Evolutionary conservation across 2,113 vertebrate species (phyloP), one percentile per base, ranked within the genome.

Genomic region (Rhynchomys soricoides): DNA sequence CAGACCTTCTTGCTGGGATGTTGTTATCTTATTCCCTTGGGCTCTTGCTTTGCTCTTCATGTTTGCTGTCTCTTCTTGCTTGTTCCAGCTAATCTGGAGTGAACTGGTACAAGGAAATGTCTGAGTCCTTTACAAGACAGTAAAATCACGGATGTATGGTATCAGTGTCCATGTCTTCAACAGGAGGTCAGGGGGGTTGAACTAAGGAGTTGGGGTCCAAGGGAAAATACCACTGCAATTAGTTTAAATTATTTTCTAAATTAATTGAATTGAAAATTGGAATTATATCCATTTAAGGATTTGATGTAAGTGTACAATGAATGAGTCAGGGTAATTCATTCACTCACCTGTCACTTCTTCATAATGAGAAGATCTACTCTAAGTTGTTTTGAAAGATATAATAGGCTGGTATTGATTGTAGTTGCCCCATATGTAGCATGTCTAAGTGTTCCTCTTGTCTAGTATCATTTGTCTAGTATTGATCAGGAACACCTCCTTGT

Each of bases 221-320:
- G 50, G 24, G 21, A 93, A 94, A 90, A 77, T 68, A 77, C 13
- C 24, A 71, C n/a, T 83, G 15, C 3, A 40, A 57, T 79, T 66
- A 55, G 48, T 82, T 68, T 96, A 34, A 89, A 86, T 96, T 94
- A 55, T 17, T 68, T 59, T 88, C 89, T 90, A 62, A 52, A 71
- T 85, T 31, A 68, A 43, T 85, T 92, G 34, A 85, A 71, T 62
- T 79, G 37, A n/a, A 9, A 48, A 89, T 70, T 59, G 45, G 57
- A 55, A 79, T 74, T n/a, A 34, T 31, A 29, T 48, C 4, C n/a
- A 62, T 7, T 57, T 57, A 59, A 5, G n/a, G 40, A 71, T 43
- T 78, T 62, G 9, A 89, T 50, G 5, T 43, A 21, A 48, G 31
- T 81, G 31, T 59, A 21, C 26, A 64, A 5, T 73, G 34, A 90